Percentiles rank a stretch among this genome's conserved stretches.
phyloP scores from a whole-genome alignment of 1,140 invertebrate genomes.

The Anoplolepis gracilipes region DNA sequence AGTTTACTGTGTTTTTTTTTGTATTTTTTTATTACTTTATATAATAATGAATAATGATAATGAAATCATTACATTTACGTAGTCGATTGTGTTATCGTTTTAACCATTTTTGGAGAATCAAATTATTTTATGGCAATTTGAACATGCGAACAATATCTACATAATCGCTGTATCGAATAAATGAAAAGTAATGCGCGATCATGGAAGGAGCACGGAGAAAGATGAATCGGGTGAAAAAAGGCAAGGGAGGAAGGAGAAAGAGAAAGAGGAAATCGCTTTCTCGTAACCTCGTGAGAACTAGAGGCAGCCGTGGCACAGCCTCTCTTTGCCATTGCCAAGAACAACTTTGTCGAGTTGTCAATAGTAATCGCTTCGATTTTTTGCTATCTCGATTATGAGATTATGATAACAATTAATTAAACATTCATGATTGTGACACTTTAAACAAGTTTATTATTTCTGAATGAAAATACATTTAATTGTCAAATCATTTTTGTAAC shows the following conservation, averaged over 20 bases:
- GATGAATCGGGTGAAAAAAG: conserved; percentile 49
- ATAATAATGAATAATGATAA: neutral
- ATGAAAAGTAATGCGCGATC: conserved; percentile 42
- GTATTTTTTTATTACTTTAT: neutral
- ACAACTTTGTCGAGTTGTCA: conserved; percentile 61
- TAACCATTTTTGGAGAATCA: neutral
- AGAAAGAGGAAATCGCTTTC: conserved; percentile 73
- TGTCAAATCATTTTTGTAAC: neutral
- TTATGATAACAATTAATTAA: neutral
- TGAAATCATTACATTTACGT: no score
- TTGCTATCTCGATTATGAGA: neutral
- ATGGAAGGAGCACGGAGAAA: conserved; percentile 43
- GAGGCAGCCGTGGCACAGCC: conserved; percentile 68
- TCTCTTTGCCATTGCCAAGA: conserved; percentile 60
- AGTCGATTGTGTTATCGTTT: neutral
- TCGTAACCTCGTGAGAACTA: conserved; percentile 81
- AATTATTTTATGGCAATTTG: conserved; percentile 1
- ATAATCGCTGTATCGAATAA: conserved; percentile 12
- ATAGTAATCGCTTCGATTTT: neutral
- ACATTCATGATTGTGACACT: neutral
- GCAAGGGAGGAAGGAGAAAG: conserved; percentile 1
- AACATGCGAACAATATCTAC: conserved; percentile 11
- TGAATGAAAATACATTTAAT: conserved; percentile 6
- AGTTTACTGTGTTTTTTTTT: neutral
- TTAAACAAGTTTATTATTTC: conserved; percentile 4